Evolutionary conservation across 2,113 vertebrate species (phyloP), one percentile per base, ranked within the genome.

Genomic region (Mirounga angustirostris): DNA sequence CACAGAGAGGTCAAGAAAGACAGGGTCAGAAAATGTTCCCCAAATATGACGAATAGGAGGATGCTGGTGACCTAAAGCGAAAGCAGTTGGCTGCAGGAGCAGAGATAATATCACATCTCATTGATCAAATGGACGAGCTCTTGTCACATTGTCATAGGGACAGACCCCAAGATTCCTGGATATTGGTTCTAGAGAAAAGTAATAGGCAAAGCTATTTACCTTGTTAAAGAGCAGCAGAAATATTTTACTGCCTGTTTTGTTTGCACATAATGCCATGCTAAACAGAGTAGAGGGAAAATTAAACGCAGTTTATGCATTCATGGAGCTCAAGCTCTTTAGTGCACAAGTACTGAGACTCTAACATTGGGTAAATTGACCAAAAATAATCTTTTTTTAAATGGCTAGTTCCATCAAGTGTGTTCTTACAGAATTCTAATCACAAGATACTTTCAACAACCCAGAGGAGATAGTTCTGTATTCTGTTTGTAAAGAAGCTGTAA

Each of bases 401-500:
- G n/a, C 36, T 93, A 9, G 61, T 94, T 97, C 61, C 24, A 46
- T 73, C 54, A 13, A 80, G 8, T 59, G 30, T 59, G 30, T 91
- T 78, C 71, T 81, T 52, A 84, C 21, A 89, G 54, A 93, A 91
- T 85, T 80, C 12, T 43, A 54, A 67, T 67, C 33, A n/a, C n/a
- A 69, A 88, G 78, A 86, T 10, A n/a, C 63, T 95, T 97, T 65
- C 36, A 88, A 43, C 50, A 82, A 69, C 33, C 50, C n/a, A 79
- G 40, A 85, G 26, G 92, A 96, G 63, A 50, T 46, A 36, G 40
- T 59, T 91, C n/a, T 33, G 9, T 91, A 71, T 79, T 93, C 74
- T 76, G 4, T 97, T 88, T 90, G 26, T 93, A 88, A 97, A 95
- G 90, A 88, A 91, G 26, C 65, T 93, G 14, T 80, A 86, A 89